Percentiles rank a stretch among this genome's conserved stretches.
Evolutionary conservation across 2,113 vertebrate species (phyloP).

Genomic region (Cricetomys ansorgei): DNA sequence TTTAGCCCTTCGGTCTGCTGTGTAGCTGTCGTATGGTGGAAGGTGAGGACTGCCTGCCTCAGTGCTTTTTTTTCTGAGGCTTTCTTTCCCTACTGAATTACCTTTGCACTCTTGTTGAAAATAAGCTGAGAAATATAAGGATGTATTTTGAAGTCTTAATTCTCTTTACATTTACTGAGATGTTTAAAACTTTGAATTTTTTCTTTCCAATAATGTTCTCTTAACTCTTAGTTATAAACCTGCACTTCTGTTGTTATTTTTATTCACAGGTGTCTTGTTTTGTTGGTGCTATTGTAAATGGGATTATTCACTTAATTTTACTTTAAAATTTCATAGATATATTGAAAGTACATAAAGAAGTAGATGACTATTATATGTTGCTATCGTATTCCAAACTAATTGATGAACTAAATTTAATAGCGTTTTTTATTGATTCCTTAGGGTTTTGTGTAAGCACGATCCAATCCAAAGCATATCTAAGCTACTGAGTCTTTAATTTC

Average conservation of each 20-base stretch:
- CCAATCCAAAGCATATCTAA: background rate
- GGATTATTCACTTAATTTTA: slow-evolving; percentile 27
- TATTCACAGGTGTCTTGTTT: slow-evolving; percentile 24
- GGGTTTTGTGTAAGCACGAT: slow-evolving; percentile 22
- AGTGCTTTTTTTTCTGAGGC: background rate
- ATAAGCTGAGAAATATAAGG: background rate
- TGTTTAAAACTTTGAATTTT: background rate
- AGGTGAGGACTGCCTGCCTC: background rate
- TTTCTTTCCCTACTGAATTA: background rate
- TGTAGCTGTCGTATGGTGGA: background rate
- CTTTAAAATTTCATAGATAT: background rate
- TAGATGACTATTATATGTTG: slow-evolving; percentile 37
- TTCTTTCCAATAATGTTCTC: background rate
- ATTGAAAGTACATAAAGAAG: background rate
- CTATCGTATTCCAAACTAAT: background rate
- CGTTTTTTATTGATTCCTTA: background rate
- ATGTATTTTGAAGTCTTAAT: background rate
- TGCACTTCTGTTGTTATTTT: background rate
- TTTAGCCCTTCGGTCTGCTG: background rate
- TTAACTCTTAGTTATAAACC: background rate
- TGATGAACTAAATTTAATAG: slow-evolving; percentile 10
- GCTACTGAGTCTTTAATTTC: slow-evolving; percentile 27
- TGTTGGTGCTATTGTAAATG: background rate
- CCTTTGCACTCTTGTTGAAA: slow-evolving; percentile 1
- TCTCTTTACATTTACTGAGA: background rate